A percentile compares a stretch with the other conserved stretches of the same genome.
These are phyloP conservation scores for Furcula furcula DNA, from an alignment of 2,888 invertebrate species.

Conservation along the genomic window DNA sequence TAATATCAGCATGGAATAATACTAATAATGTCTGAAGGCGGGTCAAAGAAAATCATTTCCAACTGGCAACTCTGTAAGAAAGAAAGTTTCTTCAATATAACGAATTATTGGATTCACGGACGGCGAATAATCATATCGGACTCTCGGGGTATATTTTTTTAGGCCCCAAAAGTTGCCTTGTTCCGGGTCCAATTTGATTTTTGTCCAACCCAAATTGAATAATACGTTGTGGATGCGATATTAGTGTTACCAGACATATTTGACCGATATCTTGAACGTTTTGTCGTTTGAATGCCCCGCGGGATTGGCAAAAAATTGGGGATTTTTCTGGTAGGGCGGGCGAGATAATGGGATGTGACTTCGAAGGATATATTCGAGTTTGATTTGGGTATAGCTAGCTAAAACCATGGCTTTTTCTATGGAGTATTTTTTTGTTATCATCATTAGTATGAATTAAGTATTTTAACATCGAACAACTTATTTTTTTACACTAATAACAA, in stretches of 20 bases:
- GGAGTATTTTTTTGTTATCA: no score
- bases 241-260: constrained; percentile 37
- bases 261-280: constrained; percentile 33
- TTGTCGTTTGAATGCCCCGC: constrained; percentile 27
- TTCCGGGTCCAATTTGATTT: constrained; percentile 38
- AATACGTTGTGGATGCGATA: constrained; percentile 29
- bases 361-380: background rate
- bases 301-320: constrained; percentile 7
- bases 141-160: constrained; percentile 59
- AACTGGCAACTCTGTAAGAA: constrained; percentile 55
- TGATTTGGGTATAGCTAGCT: background rate
- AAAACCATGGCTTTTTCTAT: no score
- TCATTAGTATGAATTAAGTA: no score
- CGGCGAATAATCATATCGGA: constrained; percentile 57
- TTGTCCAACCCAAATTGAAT: constrained; percentile 40
- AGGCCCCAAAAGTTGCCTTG: constrained; percentile 19
- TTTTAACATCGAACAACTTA: no score
- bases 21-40: constrained; percentile 58
- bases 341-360: constrained; percentile 1
- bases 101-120: constrained; percentile 72
- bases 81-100: constrained; percentile 72
- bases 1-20: constrained; percentile 61
- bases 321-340: constrained; percentile 1
- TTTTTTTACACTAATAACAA: no score
- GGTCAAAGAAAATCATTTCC: constrained; percentile 69